These are phyloP conservation scores for Formica selysi DNA, from an alignment of 1,140 invertebrate genomes.

Conservation along the genomic window DNA sequence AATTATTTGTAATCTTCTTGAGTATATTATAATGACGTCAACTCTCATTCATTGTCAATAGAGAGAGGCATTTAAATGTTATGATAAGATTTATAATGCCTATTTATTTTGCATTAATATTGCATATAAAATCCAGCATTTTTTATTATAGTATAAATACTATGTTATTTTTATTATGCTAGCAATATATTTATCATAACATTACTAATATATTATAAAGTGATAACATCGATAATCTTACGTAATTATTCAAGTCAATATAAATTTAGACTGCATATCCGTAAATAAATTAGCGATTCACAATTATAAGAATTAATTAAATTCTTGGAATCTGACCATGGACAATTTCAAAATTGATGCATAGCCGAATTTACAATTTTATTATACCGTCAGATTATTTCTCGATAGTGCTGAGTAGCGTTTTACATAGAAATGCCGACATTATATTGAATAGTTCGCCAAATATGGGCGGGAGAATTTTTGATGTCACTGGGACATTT, in stretches of 20 bases:
- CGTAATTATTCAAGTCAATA: neutral
- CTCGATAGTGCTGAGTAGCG: neutral
- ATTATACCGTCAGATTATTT: neutral
- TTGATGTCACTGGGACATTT: neutral
- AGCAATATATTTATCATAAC: too few species aligned
- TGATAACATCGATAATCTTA: neutral
- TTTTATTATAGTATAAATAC: conserved; percentile 6
- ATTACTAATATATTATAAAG: neutral
- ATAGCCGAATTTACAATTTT: neutral
- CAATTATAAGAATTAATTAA: conserved; percentile 28
- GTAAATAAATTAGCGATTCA: neutral
- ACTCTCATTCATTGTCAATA: too few species aligned
- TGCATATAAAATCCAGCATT: neutral
- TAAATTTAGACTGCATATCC: neutral
- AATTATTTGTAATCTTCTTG: neutral
- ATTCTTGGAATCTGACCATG: neutral
- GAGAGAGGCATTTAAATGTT: neutral
- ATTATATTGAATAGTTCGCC: neutral
- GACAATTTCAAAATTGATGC: conserved; percentile 2
- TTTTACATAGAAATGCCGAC: conserved; percentile 14
- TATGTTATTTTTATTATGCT: too few species aligned
- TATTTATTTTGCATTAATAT: neutral
- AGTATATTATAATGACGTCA: neutral
- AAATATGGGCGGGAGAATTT: neutral
- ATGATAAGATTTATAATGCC: neutral